Conservation (phyloP, 2,797 vertebrate genomes). For the Mionectes olivaceus region DNA sequence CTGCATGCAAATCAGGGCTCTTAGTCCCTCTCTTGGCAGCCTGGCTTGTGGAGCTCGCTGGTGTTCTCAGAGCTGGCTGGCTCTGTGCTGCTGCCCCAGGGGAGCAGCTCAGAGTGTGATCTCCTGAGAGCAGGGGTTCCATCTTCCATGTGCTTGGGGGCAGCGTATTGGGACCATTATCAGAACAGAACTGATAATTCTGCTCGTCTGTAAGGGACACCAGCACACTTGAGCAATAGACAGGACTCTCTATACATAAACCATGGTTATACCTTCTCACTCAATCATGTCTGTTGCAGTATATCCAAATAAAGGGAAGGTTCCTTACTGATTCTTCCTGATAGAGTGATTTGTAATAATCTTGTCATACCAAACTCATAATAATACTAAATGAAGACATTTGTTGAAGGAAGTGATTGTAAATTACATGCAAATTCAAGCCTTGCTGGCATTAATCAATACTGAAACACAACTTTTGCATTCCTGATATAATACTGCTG, state of each 20-base stretch:
- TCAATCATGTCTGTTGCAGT: constrained; percentile 40
- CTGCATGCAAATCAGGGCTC: neutral
- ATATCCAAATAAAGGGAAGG: constrained; percentile 54
- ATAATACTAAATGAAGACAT: constrained; percentile 77
- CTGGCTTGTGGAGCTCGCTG: neutral
- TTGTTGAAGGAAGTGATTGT: constrained; percentile 77
- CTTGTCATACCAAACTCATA: constrained; percentile 76
- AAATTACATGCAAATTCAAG: constrained; percentile 79
- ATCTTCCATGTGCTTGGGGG: neutral
- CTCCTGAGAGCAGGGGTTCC: neutral
- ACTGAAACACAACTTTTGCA: constrained; percentile 63
- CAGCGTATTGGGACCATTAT: neutral
- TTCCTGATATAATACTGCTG: constrained; percentile 63
- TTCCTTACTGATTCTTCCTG: constrained; percentile 59
- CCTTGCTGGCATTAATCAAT: constrained; percentile 77
- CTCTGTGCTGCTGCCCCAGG: neutral
- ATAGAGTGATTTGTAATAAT: constrained; percentile 76
- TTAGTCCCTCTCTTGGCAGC: neutral
- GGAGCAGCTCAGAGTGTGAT: neutral
- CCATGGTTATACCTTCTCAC: constrained; percentile 58
- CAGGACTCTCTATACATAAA: constrained; percentile 27
- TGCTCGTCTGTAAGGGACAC: constrained; percentile 7
- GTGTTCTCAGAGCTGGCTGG: neutral
- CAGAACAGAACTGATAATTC: constrained; percentile 18
- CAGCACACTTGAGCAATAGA: constrained; percentile 27